Percentiles rank a stretch among this genome's conserved stretches.
phyloP scores from a whole-genome alignment of 1,140 invertebrate species.

The Drosophila takahashii region DNA sequence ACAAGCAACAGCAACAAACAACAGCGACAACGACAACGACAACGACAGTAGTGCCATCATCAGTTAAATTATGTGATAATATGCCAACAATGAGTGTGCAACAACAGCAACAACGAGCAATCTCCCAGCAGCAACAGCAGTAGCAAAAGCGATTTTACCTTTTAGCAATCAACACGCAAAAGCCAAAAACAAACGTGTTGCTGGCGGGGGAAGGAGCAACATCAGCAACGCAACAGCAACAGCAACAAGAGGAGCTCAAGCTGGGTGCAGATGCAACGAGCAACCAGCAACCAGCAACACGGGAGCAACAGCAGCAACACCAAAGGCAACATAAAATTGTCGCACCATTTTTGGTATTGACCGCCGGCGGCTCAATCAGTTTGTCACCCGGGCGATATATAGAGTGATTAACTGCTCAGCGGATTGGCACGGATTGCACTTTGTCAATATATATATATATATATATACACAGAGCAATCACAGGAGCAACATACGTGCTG shows the following conservation, averaged over 20 bases:
- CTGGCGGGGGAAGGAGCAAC: constrained; percentile 7
- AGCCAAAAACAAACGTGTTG: constrained; percentile 77
- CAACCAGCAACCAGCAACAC: constrained; percentile 36
- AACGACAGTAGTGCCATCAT: constrained; percentile 65
- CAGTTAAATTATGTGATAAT: constrained; percentile 83
- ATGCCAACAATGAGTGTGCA: constrained; percentile 82
- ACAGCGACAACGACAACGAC: background rate
- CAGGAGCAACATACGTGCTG: constrained; percentile 8
- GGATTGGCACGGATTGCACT: constrained; percentile 56
- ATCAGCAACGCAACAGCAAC: constrained; percentile 6
- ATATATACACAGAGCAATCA: constrained; percentile 15
- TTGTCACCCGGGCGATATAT: constrained; percentile 78
- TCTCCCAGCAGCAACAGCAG: background rate
- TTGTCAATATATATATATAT: constrained; percentile 6
- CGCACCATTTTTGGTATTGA: constrained; percentile 79
- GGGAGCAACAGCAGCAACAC: constrained; percentile 47
- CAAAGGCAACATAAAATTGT: constrained; percentile 69
- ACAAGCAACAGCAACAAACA: constrained; percentile 17
- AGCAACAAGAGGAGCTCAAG: constrained; percentile 6
- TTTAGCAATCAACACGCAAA: constrained; percentile 79
- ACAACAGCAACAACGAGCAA: constrained; percentile 46
- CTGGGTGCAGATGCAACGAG: constrained; percentile 14
- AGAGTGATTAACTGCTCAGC: constrained; percentile 76
- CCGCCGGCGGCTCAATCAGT: constrained; percentile 80
- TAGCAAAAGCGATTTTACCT: constrained; percentile 36